Evolutionary conservation across 2,888 invertebrate genomes (phyloP).

Genomic region (Lycocerus yunnanus): DNA sequence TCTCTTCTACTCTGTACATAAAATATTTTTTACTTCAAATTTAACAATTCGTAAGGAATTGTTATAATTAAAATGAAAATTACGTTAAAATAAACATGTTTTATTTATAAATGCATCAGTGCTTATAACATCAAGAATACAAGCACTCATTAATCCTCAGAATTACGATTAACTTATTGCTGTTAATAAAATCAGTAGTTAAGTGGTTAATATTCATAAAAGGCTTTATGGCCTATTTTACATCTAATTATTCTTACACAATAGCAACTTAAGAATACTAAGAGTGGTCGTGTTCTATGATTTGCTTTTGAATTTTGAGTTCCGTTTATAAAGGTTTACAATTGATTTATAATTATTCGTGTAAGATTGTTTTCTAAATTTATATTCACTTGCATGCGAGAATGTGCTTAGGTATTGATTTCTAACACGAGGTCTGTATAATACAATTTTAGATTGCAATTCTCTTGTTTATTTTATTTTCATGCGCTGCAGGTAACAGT

Average conservation of each 20-base stretch:
- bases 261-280: constrained; percentile 22
- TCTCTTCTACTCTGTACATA: background rate
- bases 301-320: constrained; percentile 25
- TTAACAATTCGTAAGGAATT: background rate
- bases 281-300: constrained; percentile 23
- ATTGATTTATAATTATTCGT: constrained; percentile 25
- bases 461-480: background rate
- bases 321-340: constrained; percentile 26
- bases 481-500: no score
- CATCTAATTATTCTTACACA: constrained; percentile 33
- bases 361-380: constrained; percentile 20
- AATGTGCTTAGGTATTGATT: constrained; percentile 11
- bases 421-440: background rate
- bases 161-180: constrained; percentile 20
- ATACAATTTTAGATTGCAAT: background rate
- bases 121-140: background rate
- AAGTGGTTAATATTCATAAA: constrained; percentile 29
- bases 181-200: constrained; percentile 27
- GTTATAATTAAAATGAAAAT: background rate
- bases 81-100: background rate
- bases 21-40: background rate
- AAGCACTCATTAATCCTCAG: background rate
- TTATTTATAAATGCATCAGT: background rate
- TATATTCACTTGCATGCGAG: constrained; percentile 10
- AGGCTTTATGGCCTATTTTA: constrained; percentile 31